These are phyloP conservation scores for Acronicta psi DNA, from an alignment of 2,888 invertebrate species.

Conservation along the genomic window DNA sequence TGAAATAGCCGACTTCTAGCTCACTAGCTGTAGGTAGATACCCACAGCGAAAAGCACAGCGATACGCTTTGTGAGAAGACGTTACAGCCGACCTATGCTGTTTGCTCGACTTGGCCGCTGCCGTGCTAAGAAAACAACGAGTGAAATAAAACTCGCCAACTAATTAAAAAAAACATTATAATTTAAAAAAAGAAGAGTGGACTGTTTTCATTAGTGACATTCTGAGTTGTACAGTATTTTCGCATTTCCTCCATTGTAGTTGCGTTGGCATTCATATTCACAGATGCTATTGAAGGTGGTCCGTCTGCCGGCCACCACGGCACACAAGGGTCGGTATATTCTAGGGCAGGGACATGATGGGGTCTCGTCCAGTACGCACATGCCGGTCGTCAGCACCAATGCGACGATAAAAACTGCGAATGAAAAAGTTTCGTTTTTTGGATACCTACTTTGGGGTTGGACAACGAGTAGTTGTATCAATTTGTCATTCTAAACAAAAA, in stretches of 20 bases:
- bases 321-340: constrained; percentile 81
- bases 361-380: constrained; percentile 14
- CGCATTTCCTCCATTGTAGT: constrained; percentile 34
- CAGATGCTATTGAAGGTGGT: constrained; percentile 77
- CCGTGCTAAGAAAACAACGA: background rate
- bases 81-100: too few species aligned
- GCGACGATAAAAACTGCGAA: constrained; percentile 66
- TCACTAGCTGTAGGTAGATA: too few species aligned
- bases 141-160: background rate
- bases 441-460: background rate
- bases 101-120: too few species aligned
- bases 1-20: too few species aligned
- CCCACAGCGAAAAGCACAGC: too few species aligned
- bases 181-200: constrained; percentile 23
- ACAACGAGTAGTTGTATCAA: too few species aligned
- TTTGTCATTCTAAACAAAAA: too few species aligned
- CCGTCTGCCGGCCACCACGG: constrained; percentile 62
- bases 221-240: constrained; percentile 14
- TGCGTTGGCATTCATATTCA: constrained; percentile 73
- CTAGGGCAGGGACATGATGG: constrained; percentile 75
- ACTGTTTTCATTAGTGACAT: constrained; percentile 16
- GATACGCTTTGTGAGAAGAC: too few species aligned
- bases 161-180: constrained; percentile 14
- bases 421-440: constrained; percentile 22
- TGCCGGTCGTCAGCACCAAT: constrained; percentile 53